Conservation (phyloP, 1,140 invertebrate genomes). For the Trinorchestia longiramus region DNA sequence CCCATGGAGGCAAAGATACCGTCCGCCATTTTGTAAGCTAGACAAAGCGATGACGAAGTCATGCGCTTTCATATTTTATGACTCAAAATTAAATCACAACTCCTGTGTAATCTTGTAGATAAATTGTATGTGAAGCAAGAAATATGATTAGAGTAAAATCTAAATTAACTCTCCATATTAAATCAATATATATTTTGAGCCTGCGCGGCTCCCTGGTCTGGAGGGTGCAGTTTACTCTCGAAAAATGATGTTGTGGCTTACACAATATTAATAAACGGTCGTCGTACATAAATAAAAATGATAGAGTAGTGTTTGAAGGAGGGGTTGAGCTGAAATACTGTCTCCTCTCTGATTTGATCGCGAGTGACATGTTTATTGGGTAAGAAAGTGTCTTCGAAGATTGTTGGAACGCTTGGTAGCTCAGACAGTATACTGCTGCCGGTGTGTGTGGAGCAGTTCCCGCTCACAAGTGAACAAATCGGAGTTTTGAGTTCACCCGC, state of each 20-base stretch:
- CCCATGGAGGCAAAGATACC: not conserved
- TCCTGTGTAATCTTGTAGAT: not conserved
- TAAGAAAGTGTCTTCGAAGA: constrained; percentile 64
- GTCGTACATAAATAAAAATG: not conserved
- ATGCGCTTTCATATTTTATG: constrained; percentile 10
- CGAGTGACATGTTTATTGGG: constrained; percentile 48
- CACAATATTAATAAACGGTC: not conserved
- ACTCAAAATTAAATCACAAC: not conserved
- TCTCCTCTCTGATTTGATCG: not conserved
- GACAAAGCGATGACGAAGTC: constrained; percentile 53
- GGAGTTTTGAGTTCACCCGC: constrained; percentile 67
- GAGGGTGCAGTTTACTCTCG: constrained; percentile 24
- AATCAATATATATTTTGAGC: constrained; percentile 53
- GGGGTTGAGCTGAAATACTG: not conserved
- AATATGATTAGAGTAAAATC: not conserved
- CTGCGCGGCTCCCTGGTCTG: constrained; percentile 31
- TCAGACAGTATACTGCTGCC: constrained; percentile 68
- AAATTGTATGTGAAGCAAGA: not conserved
- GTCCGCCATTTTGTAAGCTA: constrained; percentile 50
- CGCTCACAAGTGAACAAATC: constrained; percentile 68
- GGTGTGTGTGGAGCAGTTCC: constrained; percentile 68
- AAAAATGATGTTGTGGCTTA: not conserved
- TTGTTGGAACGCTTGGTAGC: constrained; percentile 69
- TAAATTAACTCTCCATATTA: not conserved
- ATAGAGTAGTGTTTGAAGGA: not conserved